Evolutionary conservation across 2,797 vertebrate genomes (phyloP).

Genomic region (Monodelphis domestica): DNA sequence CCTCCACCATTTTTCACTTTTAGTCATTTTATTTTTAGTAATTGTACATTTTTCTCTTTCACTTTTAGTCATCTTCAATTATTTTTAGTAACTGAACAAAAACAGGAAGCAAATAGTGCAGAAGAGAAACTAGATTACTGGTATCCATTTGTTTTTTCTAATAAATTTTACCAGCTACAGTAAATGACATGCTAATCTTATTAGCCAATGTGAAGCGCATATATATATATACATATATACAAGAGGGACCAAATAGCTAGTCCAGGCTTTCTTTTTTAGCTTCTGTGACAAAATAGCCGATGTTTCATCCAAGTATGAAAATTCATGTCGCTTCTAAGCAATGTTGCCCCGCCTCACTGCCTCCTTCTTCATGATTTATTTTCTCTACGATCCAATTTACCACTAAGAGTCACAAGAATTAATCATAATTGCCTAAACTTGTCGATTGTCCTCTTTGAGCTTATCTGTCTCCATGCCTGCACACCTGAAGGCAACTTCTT

Average conservation of each 20-base stretch:
- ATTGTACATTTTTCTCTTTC: not conserved
- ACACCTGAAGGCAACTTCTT: not conserved
- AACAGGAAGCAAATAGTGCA: constrained; percentile 49
- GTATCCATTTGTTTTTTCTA: constrained; percentile 40
- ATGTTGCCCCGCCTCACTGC: not conserved
- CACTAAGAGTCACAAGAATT: not conserved
- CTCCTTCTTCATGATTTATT: not conserved
- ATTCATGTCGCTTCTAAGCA: constrained; percentile 13
- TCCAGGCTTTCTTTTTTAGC: constrained; percentile 2
- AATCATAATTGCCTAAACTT: not conserved
- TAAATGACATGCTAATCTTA: not conserved
- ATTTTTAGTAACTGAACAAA: constrained; percentile 5
- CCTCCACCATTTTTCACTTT: too few relatives aligned
- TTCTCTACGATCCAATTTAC: not conserved
- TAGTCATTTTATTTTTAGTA: not conserved
- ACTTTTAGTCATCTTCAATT: not conserved
- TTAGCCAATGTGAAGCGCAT: not conserved
- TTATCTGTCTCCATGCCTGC: not conserved
- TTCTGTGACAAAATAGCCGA: not conserved
- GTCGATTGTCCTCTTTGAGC: not conserved
- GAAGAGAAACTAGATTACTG: constrained; percentile 25
- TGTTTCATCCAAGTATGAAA: constrained; percentile 13
- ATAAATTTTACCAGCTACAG: constrained; percentile 19
- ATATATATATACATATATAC: too few relatives aligned
- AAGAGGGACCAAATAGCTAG: too few relatives aligned